Evolutionary conservation across 2,888 invertebrate species (phyloP).

Genomic region (Rosalia funebris): DNA sequence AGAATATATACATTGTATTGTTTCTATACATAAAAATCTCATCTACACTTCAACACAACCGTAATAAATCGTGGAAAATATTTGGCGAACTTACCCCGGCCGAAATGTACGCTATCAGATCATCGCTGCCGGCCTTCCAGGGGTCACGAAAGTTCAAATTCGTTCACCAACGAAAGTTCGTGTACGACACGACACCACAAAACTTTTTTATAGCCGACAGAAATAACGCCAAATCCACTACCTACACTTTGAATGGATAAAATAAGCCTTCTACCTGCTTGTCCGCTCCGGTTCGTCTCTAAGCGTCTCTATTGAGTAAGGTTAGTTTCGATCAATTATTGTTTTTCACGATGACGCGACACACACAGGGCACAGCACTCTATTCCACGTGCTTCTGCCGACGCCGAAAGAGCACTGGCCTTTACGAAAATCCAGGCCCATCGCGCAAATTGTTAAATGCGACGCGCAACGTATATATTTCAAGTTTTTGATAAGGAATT

Average conservation of each 20-base stretch:
- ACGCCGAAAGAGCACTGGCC: conserved; percentile 28
- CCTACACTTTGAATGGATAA: background rate
- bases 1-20: too few relatives aligned
- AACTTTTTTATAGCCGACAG: conserved; percentile 8
- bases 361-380: conserved; percentile 8
- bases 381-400: conserved; percentile 21
- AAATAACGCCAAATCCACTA: background rate
- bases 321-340: conserved; percentile 20
- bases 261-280: conserved; percentile 4
- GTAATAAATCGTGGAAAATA: too few relatives aligned
- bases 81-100: conserved; percentile 15
- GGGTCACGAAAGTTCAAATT: conserved; percentile 26
- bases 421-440: conserved; percentile 22
- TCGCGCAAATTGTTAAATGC: conserved; percentile 20
- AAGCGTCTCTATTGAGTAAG: conserved; percentile 21
- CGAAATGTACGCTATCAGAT: conserved; percentile 9
- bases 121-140: conserved; percentile 13
- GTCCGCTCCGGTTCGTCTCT: background rate
- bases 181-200: conserved; percentile 7
- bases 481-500: conserved; percentile 14
- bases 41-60: too few relatives aligned
- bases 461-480: conserved; percentile 3
- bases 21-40: too few relatives aligned
- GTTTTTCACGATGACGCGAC: conserved; percentile 17
- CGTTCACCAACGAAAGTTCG: conserved; percentile 1